Percentiles rank a stretch among this genome's conserved stretches.
Conservation (phyloP, 2,888 invertebrate genomes). For the Tridacna gigas region DNA sequence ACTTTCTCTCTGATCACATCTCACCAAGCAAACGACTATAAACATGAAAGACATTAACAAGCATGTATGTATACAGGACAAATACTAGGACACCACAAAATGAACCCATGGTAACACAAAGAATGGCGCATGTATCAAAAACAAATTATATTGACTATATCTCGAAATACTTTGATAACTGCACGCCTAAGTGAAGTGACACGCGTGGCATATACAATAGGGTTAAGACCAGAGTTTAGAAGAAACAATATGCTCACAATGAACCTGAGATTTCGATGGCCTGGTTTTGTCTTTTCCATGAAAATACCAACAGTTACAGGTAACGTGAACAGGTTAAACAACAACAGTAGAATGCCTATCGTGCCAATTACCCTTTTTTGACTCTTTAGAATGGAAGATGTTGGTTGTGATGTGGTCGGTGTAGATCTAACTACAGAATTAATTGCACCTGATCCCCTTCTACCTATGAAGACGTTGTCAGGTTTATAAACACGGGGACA, state of each 20-base stretch:
- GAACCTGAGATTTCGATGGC: not conserved
- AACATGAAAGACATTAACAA: too few species aligned
- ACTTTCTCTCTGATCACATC: too few species aligned
- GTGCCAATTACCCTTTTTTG: not conserved
- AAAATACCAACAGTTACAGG: not conserved
- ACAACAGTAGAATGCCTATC: not conserved
- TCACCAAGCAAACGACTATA: too few species aligned
- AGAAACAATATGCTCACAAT: not conserved
- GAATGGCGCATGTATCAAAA: too few species aligned
- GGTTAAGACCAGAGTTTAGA: slow-evolving; percentile 4
- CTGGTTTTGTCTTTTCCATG: not conserved
- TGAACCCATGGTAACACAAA: too few species aligned
- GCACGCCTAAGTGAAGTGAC: not conserved
- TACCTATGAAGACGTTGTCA: too few species aligned
- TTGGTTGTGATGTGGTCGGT: not conserved
- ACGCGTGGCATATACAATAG: slow-evolving; percentile 2
- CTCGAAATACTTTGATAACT: not conserved
- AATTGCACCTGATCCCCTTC: too few species aligned
- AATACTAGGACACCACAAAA: too few species aligned
- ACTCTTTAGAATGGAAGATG: not conserved
- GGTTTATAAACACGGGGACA: too few species aligned
- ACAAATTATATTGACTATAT: not conserved
- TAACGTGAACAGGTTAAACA: slow-evolving; percentile 2
- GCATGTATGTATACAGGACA: too few species aligned
- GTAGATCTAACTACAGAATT: not conserved